phyloP scores from a whole-genome alignment of 2,113 vertebrate species.

The Gnathonemus longibarbis region DNA sequence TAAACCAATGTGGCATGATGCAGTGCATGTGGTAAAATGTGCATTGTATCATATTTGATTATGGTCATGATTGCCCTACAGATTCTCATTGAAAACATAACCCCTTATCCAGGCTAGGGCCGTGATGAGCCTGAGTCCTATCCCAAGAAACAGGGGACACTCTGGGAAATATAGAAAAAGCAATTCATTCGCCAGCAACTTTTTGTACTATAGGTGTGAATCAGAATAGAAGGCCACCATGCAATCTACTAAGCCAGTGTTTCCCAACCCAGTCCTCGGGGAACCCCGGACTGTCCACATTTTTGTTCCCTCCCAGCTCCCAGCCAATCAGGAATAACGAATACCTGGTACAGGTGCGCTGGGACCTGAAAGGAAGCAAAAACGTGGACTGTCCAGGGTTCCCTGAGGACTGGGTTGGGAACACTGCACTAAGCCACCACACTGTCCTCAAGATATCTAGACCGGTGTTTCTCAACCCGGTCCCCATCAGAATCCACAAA shows the following conservation, averaged over 20 bases:
- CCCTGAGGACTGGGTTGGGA: too few relatives aligned
- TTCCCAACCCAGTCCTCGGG: too few relatives aligned
- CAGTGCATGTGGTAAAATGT: background rate
- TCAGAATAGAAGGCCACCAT: background rate
- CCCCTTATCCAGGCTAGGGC: background rate
- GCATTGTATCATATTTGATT: background rate
- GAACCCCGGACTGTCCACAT: too few relatives aligned
- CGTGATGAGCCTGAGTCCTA: background rate
- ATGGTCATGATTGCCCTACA: background rate
- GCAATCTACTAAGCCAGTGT: background rate
- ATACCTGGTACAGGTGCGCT: too few relatives aligned
- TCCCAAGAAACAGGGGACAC: background rate
- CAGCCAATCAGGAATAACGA: too few relatives aligned
- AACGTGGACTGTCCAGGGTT: too few relatives aligned
- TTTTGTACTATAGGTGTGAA: background rate
- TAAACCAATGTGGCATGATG: background rate
- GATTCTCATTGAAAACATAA: background rate
- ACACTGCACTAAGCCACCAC: background rate
- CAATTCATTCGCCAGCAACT: background rate
- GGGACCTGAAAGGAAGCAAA: too few relatives aligned
- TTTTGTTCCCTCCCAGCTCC: too few relatives aligned
- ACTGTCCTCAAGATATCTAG: background rate
- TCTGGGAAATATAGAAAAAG: background rate
- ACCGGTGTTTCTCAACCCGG: background rate
- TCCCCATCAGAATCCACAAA: background rate